A percentile compares a stretch with the other conserved stretches of the same genome.
phyloP scores from a whole-genome alignment of 2,888 invertebrate genomes.

The Epicampocera succincta region DNA sequence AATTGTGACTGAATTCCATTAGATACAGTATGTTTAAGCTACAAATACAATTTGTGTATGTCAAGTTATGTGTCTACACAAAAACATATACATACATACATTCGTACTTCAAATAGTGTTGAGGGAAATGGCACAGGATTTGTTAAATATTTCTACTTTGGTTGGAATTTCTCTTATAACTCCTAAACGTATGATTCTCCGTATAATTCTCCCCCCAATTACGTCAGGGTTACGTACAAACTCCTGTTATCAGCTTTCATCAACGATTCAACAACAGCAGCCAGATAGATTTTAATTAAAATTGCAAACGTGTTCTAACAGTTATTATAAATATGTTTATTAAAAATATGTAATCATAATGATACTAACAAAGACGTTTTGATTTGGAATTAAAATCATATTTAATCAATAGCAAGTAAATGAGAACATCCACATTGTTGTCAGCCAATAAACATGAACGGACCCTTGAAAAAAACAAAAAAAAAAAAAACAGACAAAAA shows the following conservation, averaged over 20 bases:
- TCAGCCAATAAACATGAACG: slow-evolving; percentile 24
- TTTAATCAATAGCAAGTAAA: slow-evolving; percentile 48
- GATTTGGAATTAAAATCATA: slow-evolving; percentile 61
- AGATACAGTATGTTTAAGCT: too few relatives aligned
- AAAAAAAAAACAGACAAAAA: slow-evolving; percentile 2
- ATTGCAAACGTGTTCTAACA: slow-evolving; percentile 23
- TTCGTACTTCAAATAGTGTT: too few relatives aligned
- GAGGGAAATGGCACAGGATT: too few relatives aligned
- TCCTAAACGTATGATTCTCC: too few relatives aligned
- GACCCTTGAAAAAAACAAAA: slow-evolving; percentile 18
- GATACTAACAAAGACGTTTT: slow-evolving; percentile 61
- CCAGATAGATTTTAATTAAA: slow-evolving; percentile 39
- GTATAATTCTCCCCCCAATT: too few relatives aligned
- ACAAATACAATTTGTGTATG: too few relatives aligned
- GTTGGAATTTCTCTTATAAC: too few relatives aligned
- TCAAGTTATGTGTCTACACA: too few relatives aligned
- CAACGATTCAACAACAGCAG: not conserved
- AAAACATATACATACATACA: too few relatives aligned
- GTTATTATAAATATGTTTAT: slow-evolving; percentile 18
- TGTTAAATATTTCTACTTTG: too few relatives aligned
- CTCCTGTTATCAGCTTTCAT: not conserved
- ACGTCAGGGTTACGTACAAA: too few relatives aligned
- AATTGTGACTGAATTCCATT: too few relatives aligned
- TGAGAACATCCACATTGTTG: slow-evolving; percentile 25
- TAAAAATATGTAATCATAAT: slow-evolving; percentile 35